Conservation (phyloP, 2,888 invertebrate genomes). For the Epirrhoe tristata region DNA sequence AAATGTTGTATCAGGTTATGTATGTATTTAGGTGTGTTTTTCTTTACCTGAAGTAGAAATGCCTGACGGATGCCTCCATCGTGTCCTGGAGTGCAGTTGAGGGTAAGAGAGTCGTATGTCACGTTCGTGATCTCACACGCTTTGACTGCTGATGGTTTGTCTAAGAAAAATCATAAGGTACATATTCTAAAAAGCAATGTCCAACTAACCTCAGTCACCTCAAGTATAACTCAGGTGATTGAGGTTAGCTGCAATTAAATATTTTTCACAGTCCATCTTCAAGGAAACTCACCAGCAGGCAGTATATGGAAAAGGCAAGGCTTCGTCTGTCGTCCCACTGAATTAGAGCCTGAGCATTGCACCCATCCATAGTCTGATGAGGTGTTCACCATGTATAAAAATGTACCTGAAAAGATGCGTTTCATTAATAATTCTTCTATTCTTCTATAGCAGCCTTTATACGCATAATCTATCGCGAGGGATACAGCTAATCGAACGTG, state of each 20-base stretch:
- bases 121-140: conserved; percentile 89
- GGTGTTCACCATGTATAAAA: conserved; percentile 83
- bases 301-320: conserved; percentile 91
- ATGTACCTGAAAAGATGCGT: conserved; percentile 61
- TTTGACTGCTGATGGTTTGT: conserved; percentile 88
- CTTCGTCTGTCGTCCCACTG: conserved; percentile 88
- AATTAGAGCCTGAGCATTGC: conserved; percentile 91
- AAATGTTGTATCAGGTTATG: too few relatives aligned
- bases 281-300: conserved; percentile 83
- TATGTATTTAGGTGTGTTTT: background rate
- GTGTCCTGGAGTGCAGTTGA: conserved; percentile 89
- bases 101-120: conserved; percentile 87
- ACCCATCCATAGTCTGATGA: conserved; percentile 91
- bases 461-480: too few relatives aligned
- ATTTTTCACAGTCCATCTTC: too few relatives aligned
- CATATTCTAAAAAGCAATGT: background rate
- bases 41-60: conserved; percentile 86
- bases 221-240: too few relatives aligned
- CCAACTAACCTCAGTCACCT: too few relatives aligned
- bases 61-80: conserved; percentile 89
- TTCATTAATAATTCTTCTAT: background rate
- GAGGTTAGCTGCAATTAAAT: too few relatives aligned
- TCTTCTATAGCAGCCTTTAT: too few relatives aligned
- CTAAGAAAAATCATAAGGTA: conserved; percentile 59
- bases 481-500: too few relatives aligned